Percentiles rank a stretch among this genome's conserved stretches.
These are phyloP conservation scores for Eulemur rubriventer DNA, from an alignment of 2,797 vertebrate genomes.

Conservation along the genomic window DNA sequence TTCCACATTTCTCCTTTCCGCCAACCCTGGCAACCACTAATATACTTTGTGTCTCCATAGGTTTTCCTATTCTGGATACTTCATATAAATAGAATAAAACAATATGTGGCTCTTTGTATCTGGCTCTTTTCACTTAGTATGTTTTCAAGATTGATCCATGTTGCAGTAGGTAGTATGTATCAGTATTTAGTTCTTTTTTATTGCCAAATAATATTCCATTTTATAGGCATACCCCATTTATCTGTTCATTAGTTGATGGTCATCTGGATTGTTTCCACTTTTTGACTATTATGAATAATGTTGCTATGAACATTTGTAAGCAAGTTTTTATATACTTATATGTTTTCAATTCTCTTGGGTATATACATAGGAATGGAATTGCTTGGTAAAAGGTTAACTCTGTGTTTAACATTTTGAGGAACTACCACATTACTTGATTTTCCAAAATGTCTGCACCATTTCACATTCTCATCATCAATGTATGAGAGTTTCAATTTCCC, in stretches of 20 bases:
- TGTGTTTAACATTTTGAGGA: conserved; percentile 13
- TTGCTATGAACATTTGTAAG: background rate
- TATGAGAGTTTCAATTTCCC: background rate
- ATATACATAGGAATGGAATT: background rate
- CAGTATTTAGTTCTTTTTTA: background rate
- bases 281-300: background rate
- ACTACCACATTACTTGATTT: background rate
- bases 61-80: background rate
- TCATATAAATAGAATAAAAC: background rate
- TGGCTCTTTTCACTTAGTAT: background rate
- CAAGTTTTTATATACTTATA: background rate
- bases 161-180: background rate
- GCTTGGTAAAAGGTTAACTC: background rate
- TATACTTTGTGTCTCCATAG: background rate
- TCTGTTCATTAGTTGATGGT: background rate
- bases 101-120: background rate
- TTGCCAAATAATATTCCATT: background rate
- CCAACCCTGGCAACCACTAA: background rate
- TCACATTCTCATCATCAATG: background rate
- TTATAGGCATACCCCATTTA: no score
- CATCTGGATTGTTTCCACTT: background rate
- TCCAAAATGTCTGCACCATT: background rate
- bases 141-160: background rate
- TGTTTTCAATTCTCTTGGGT: background rate
- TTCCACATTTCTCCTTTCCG: background rate